These are phyloP conservation scores for Rhyacichthys aspro DNA, from an alignment of 2,797 vertebrate genomes.

Conservation along the genomic window DNA sequence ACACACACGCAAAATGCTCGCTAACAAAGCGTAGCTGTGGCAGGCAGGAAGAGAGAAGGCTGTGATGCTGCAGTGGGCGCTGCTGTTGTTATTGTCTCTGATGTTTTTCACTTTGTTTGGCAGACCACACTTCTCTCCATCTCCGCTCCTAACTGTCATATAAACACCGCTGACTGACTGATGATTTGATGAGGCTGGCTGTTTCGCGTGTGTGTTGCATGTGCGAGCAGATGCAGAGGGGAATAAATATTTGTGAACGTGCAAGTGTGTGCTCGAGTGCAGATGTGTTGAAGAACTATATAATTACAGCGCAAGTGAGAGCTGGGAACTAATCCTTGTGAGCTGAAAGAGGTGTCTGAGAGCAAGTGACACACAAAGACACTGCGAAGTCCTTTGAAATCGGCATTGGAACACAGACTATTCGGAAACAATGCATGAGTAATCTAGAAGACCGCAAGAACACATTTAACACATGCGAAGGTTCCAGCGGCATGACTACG, in stretches of 20 bases:
- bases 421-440: constrained; percentile 12
- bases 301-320: constrained; percentile 72
- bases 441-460: constrained; percentile 17
- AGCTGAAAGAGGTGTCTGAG: constrained; percentile 66
- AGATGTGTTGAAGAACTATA: constrained; percentile 67
- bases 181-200: constrained; percentile 64
- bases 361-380: constrained; percentile 64
- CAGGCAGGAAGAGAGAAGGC: constrained; percentile 56
- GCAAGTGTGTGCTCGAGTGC: constrained; percentile 34
- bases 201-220: constrained; percentile 21
- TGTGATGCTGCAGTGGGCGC: constrained; percentile 59
- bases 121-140: constrained; percentile 62
- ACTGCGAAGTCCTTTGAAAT: constrained; percentile 34
- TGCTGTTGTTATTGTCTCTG: constrained; percentile 66
- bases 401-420: constrained; percentile 31
- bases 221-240: constrained; percentile 44
- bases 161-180: constrained; percentile 61
- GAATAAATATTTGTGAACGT: constrained; percentile 51
- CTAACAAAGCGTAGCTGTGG: constrained; percentile 66
- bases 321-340: constrained; percentile 63
- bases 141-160: constrained; percentile 52
- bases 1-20: constrained; percentile 58
- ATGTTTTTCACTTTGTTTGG: constrained; percentile 74
- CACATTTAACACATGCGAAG: constrained; percentile 27
- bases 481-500: not conserved